Evolutionary conservation across 2,113 vertebrate species (phyloP), one percentile per base, ranked within the genome.

Genomic region (Lophotis ruficrista): DNA sequence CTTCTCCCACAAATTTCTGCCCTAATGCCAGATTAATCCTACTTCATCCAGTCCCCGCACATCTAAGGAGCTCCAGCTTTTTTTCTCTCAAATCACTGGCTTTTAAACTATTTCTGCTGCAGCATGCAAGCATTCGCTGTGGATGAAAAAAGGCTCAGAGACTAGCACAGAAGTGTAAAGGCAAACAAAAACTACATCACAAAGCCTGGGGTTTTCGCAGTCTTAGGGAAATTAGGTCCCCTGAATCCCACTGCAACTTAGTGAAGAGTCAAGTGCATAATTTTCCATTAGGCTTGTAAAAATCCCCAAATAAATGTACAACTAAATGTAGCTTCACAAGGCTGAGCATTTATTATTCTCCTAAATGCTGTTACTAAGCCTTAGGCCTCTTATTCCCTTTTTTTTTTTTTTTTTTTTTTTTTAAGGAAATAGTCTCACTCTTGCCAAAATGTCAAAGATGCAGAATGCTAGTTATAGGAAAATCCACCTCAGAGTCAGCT

Each of bases 251-350:
- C 5, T 2, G 61, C 60, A 83, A 68, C 72, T 70, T 86, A 81
- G 30, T 31, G n/a, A 86, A 89, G 65, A 87, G 54, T 62, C 17
- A 9, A 93, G 50, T 66, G 41, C 79, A 23, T 86, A 47, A 87
- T 86, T 94, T 94, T 88, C 64, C 85, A 95, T 75, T 51, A 87
- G 12, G n/a, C 41, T 68, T 68, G 37, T 85, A 92, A 94, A 92
- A 86, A 72, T 22, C 28, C 76, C 65, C 77, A 89, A 94, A 87
- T 82, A 95, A 89, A 95, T 8, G 16, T 43, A 79, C 76, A 76
- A 48, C 57, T 50, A 90, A 75, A 66, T 0, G 0, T 38, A 83
- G 82, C 71, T 83, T 69, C 90, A 88, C 35, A 10, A 79, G 35
- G 60, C 73, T 45, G n/a, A 76, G 61, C 30, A 6, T 90, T 83